Evolutionary conservation across 2,888 invertebrate genomes (phyloP).

Genomic region (Luperina nickerlii): DNA sequence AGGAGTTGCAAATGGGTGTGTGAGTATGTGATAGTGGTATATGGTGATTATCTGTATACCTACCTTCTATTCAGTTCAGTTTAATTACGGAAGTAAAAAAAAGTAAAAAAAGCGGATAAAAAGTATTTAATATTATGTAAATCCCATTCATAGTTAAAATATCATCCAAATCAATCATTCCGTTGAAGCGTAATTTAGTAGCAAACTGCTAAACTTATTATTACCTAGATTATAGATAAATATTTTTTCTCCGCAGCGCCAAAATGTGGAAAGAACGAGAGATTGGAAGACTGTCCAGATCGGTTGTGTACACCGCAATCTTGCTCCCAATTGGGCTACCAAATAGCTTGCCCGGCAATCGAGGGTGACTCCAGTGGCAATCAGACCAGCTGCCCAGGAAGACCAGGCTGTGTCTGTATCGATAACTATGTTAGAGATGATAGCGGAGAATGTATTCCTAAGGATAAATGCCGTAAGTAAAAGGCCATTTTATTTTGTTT

Average conservation of each 20-base stretch:
- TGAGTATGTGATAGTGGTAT: too few relatives aligned
- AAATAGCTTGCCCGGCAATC: conserved; percentile 49
- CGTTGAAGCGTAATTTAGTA: background rate
- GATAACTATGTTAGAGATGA: conserved; percentile 36
- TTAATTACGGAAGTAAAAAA: too few relatives aligned
- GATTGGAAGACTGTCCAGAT: conserved; percentile 62
- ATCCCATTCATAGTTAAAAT: background rate
- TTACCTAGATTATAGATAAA: background rate
- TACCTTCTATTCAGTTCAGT: too few relatives aligned
- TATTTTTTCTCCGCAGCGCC: conserved; percentile 10
- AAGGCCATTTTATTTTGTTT: background rate
- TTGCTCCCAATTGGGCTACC: conserved; percentile 66
- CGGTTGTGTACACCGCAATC: conserved; percentile 49
- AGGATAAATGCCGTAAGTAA: conserved; percentile 29
- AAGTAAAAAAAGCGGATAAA: too few relatives aligned
- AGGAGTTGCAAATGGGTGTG: too few relatives aligned
- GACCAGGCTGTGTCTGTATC: conserved; percentile 39
- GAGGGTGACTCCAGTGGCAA: conserved; percentile 9
- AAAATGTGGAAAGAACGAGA: conserved; percentile 62
- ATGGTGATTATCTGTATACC: too few relatives aligned
- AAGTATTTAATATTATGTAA: background rate
- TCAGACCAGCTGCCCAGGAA: conserved; percentile 25
- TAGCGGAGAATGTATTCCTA: conserved; percentile 37
- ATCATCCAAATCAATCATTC: background rate
- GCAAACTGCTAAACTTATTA: background rate